Percentiles rank a stretch among this genome's conserved stretches.
Conservation (phyloP, 2,888 invertebrate genomes). For the Dysmachus trigonus region DNA sequence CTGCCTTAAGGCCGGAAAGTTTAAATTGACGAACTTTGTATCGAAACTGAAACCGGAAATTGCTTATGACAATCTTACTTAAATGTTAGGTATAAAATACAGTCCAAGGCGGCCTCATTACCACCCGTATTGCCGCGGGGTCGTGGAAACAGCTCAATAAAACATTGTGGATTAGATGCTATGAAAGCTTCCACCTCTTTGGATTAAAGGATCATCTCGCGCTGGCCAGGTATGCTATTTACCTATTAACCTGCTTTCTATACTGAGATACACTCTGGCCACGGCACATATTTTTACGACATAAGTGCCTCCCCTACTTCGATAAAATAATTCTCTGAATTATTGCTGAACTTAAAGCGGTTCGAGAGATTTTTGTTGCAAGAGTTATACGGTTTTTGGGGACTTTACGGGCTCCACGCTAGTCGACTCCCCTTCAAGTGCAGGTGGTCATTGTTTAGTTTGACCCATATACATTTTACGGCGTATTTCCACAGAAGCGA, state of each 20-base stretch:
- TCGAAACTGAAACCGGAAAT: not conserved
- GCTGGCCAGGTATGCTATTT: not conserved
- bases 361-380: not conserved
- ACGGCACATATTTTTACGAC: not conserved
- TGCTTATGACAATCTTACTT: not conserved
- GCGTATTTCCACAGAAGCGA: not conserved
- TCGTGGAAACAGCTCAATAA: not conserved
- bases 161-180: not conserved
- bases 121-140: not conserved
- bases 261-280: not conserved
- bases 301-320: not conserved
- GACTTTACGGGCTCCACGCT: not conserved
- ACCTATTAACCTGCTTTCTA: not conserved
- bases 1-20: not conserved
- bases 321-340: not conserved
- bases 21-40: constrained; percentile 15
- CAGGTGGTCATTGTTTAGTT: not conserved
- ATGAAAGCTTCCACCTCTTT: not conserved
- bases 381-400: not conserved
- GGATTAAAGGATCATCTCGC: not conserved
- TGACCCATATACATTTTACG: not conserved
- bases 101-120: not conserved
- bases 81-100: not conserved
- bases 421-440: not conserved
- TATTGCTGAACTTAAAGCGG: not conserved